phyloP scores from a whole-genome alignment of 2,797 vertebrate genomes.

The Enteromius viviparus region DNA sequence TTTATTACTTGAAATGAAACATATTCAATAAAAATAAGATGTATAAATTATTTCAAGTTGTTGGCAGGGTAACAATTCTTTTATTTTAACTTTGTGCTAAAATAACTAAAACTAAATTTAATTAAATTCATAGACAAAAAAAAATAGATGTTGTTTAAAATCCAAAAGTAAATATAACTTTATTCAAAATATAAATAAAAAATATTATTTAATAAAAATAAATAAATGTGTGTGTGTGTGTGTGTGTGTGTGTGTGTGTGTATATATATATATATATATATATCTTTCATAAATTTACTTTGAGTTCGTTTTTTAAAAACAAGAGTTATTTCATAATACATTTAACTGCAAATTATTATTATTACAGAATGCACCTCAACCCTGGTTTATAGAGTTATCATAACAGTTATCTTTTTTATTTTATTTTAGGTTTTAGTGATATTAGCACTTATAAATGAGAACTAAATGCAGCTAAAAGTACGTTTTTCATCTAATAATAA shows the following conservation, averaged over 20 bases:
- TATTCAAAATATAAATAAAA: background rate
- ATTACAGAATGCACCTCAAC: too few species aligned
- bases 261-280: too few species aligned
- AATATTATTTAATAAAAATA: too few species aligned
- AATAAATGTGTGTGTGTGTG: too few species aligned
- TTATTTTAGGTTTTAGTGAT: background rate
- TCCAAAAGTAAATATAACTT: background rate
- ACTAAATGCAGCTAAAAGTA: too few species aligned
- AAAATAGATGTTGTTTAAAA: background rate
- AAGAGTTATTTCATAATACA: background rate
- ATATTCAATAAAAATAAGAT: background rate
- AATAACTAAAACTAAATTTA: background rate
- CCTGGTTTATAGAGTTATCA: too few species aligned
- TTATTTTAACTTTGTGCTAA: background rate
- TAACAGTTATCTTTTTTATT: background rate
- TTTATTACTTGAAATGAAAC: background rate
- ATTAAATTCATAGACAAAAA: background rate
- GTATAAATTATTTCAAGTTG: background rate
- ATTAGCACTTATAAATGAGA: background rate
- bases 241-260: too few species aligned
- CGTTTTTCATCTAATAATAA: background rate
- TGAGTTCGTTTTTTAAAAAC: background rate
- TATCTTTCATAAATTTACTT: background rate
- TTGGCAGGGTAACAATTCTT: background rate
- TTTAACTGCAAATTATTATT: background rate